Base-by-base conservation (phyloP, 2,888 invertebrate species). In the Ashinkailepas kermadecensis region DNA sequence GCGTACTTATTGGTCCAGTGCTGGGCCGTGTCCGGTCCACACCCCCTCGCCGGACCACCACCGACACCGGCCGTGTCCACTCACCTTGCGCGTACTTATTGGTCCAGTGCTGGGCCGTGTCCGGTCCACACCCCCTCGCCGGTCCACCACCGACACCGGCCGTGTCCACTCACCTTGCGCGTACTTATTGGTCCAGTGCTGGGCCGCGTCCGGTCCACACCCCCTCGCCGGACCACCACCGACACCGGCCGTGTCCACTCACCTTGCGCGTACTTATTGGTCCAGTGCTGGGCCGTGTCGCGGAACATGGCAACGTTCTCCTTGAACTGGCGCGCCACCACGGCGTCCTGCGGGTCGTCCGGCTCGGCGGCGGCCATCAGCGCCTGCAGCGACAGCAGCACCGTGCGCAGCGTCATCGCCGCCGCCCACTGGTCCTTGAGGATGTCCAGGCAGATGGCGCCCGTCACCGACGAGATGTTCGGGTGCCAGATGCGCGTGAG, bases 401-500 rank as follows among this genome's bases (percentile, higher is more conserved):
- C 98, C 59, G 99, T 99, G 84, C 99, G 91, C 83, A 99, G 89
- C 0, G 99, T 99, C 92, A 99, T 95, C 12, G 99, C 99, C 81
- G 99, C 99, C 83, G 99, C 99, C 99, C 96, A 96, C 88, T 96
- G 95, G 87, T 96, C 96, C 90, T 99, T 99, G 82, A 99, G 90
- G 86, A 99, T 99, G 88, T 99, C 99, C 88, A 99, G 91, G 89
- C 99, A 99, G 86, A 99, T 99, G 81, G 97, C 97, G 82, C 96
- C 96, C 0, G 99, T 99, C 23, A 97, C 98, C 23, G 98, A 98
- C 81, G 98, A 98, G 86, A 99, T 97, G 89, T 99, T 99, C 81
- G 99, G 99, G 89, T 99, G 99, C 99, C 99, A 99, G 87, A 99
- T 97, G 90, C 94, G 96, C 84, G 99, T 99, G 85, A 94, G 91